Evolutionary conservation across 2,113 vertebrate genomes (phyloP), one percentile per base, ranked within the genome.

Genomic region (Athene cunicularia): DNA sequence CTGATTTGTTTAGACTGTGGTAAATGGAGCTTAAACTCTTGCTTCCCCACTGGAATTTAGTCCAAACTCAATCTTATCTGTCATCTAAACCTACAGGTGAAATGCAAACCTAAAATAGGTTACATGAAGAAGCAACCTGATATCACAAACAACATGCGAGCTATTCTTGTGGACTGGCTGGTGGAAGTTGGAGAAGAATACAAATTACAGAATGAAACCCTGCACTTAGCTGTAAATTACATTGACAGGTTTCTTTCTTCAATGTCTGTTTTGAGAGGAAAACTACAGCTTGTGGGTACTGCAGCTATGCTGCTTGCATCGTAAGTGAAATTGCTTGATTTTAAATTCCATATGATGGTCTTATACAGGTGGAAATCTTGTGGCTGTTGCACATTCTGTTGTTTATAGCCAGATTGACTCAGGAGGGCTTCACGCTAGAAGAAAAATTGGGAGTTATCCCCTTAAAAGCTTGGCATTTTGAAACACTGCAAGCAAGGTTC

Each of bases 41-140:
- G 35, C 26, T 55, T 76, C 66, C 37, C n/a, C 58, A 11, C 20
- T 1, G 5, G 20, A 37, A 14, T 2, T 5, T 43, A 52, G 7
- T 68, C 56, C 56, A 84, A 60, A 33, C 39, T 93, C 43, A 74
- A 2, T 58, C 45, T 68, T 50, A 7, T 32, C 17, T 89, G 35
- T 93, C 18, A 4, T 96, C 58, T 90, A 82, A 87, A 82, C 56
- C 70, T 43, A 27, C 93, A 99, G 99, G 86, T 99, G 63, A 99
- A 99, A 90, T 99, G 98, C 92, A 98, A 98, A 77, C 99, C 99
- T 18, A 99, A 99, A 96, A 97, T 98, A 12, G 99, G 98, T 76
- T 99, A 99, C 97, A 99, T 99, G 99, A 99, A 98, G 97, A 99
- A 99, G 87, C 99, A 99, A 82, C 99, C 99, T 1, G 99, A 99